Base-by-base conservation (phyloP, 2,797 vertebrate species). In the Notoglanidium macrostoma region DNA sequence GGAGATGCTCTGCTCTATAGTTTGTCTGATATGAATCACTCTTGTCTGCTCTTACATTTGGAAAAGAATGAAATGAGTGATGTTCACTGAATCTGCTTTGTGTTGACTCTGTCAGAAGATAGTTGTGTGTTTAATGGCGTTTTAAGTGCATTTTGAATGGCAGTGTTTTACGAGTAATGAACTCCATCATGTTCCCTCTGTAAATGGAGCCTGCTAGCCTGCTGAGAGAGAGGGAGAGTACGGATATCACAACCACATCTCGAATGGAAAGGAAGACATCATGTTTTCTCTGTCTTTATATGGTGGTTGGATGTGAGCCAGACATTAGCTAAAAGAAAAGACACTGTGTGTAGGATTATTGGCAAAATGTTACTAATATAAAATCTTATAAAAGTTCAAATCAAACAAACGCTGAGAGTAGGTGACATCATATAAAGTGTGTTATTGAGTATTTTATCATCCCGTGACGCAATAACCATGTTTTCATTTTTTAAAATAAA, bases 331-430 rank as follows among this genome's bases (percentile, higher is more conserved):
- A 51, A 79, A 70, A 77, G 77, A 93, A 88, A 57, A 89, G 88
- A 88, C 89, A 83, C 46, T 65, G 29, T 92, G 89, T 89, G 89
- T 87, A 86, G 88, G 87, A 87, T 61, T 87, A 29, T 89, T 91
- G 93, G 92, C 51, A 57, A 54, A 70, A 55, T 79, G 92, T 93
- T 93, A 91, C 92, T 90, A 5, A 54, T 89, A 90, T 93, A 93
- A 80, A 80, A 59, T 35, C 19, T 10, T 57, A 54, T 94, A 94
- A 94, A 91, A 92, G 83, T 89, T 89, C 91, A 91, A 86, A 91
- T 92, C 94, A 90, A 88, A 74, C 84, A 35, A 70, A 88, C 90
- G 88, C 91, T 65, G 4, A 78, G 29, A 11, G 29, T 32, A 19
- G 55, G 74, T 49, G 11, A 74, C 72, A 19, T 70, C 2, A 7